These are phyloP conservation scores for Bursaphelenchus okinawaensis DNA, from an alignment of 2,888 invertebrate species.

Conservation along the genomic window DNA sequence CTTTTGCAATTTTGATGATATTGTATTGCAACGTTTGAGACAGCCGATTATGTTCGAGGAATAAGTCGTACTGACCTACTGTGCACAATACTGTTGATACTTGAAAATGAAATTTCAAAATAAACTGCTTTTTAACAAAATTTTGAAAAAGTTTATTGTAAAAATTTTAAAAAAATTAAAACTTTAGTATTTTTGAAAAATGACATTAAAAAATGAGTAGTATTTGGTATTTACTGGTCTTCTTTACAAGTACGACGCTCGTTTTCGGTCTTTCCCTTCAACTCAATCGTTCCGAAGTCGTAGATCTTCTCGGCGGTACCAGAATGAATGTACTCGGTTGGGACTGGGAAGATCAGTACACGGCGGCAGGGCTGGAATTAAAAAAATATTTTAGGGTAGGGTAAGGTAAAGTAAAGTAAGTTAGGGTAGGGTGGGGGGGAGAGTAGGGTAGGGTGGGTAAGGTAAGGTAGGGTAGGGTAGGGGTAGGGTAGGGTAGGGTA, in stretches of 20 bases:
- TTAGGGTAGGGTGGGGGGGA: neutral
- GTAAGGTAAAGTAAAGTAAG: neutral
- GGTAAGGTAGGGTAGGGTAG: too few species aligned
- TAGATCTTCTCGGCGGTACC: slow-evolving; percentile 13
- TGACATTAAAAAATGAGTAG: neutral
- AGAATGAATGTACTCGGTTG: slow-evolving; percentile 12
- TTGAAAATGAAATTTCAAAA: too few species aligned
- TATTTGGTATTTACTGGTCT: neutral
- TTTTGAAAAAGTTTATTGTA: neutral
- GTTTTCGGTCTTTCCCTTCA: neutral
- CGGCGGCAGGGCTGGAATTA: slow-evolving; percentile 15
- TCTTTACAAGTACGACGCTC: slow-evolving; percentile 3
- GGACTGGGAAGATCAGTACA: slow-evolving; percentile 11
- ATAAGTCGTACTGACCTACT: too few species aligned
- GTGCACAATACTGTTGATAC: too few species aligned
- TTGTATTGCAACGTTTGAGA: too few species aligned
- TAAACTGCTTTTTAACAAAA: neutral
- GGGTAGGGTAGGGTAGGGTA: too few species aligned
- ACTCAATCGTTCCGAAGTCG: slow-evolving; percentile 9
- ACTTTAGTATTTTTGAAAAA: neutral
- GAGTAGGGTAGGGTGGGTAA: too few species aligned
- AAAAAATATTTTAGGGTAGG: neutral
- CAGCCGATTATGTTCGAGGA: too few species aligned
- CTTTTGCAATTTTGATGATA: too few species aligned
- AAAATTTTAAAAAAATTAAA: neutral